A percentile compares a stretch with the other conserved stretches of the same genome.
Evolutionary conservation across 2,113 vertebrate species (phyloP).

Genomic region (Rhegmatorhina hoffmannsi): DNA sequence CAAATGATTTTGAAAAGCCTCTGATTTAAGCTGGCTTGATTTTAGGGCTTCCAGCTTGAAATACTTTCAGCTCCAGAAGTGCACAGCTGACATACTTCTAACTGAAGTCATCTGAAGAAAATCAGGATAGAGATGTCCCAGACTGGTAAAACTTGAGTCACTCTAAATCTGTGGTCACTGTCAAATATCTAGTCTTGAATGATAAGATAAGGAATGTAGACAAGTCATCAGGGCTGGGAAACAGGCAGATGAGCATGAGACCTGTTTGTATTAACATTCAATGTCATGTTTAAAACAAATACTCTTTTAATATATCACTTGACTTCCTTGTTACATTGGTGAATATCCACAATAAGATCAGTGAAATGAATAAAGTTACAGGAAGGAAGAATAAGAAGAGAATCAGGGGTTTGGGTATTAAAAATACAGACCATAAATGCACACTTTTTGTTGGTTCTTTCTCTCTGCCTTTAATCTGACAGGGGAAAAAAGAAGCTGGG

Average conservation of each 20-base stretch:
- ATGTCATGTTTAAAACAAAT: not conserved
- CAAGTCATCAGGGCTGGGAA: not conserved
- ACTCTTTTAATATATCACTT: not conserved
- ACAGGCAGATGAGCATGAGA: not conserved
- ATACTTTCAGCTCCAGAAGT: not conserved
- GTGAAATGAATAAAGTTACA: not conserved
- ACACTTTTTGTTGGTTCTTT: not conserved
- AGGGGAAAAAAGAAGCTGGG: not conserved
- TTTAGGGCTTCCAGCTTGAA: not conserved
- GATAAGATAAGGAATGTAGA: not conserved
- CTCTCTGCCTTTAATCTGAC: not conserved
- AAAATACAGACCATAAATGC: not conserved
- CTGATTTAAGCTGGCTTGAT: not conserved
- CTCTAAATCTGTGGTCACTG: not conserved
- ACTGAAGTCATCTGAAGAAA: not conserved
- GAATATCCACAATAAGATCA: not conserved
- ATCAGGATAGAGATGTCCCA: not conserved
- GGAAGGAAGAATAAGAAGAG: not conserved
- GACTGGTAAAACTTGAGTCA: not conserved
- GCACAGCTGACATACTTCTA: not conserved
- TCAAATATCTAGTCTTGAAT: not conserved
- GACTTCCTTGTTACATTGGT: not conserved
- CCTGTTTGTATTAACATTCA: not conserved
- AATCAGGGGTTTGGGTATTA: not conserved
- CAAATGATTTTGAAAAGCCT: slow-evolving; percentile 1